Evolutionary conservation across 1,140 invertebrate genomes (phyloP), one percentile per base, ranked within the genome.

Genomic region (Lordiphosa collinella): DNA sequence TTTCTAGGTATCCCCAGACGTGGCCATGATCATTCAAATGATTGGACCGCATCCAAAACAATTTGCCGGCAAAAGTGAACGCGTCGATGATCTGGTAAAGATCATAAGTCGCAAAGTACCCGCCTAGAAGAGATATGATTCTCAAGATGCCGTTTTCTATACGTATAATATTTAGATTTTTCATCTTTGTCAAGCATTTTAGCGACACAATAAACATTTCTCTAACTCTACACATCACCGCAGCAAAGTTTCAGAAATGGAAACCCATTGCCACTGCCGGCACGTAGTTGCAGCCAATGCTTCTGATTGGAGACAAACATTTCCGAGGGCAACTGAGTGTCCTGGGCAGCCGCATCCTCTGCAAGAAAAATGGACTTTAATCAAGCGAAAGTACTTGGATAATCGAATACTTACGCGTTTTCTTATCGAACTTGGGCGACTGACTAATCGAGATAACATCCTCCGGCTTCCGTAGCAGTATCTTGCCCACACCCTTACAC

Each of bases 291-390:
- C 3, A 96, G 90, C 95, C 95, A 96, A 69, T 95, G 93, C 86
- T 95, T 93, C 89, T 96, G 95, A 89, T 96, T 96, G 0, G 95
- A 94, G 1, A 96, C 95, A 74, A 96, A 96, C 95, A 96, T 96
- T 89, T 96, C 95, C 0, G 95, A 94, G 0, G 95, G 95, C 92
- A 96, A 92, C 64, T 91, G 86, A 25, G 92, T 90, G 43, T 89
- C 88, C 51, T 88, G 84, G 2, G 69, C 76, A 32, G 79, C 84
- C 40, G 66, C 51, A 16, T 84, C 86, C 38, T 64, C 72, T 89
- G 40, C 1, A 12, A 58, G 16, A 29, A 37, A 6, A 36, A 7
- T 12, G n/a, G 18, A 3, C 5, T 8, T 47, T 7, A 47, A 3
- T 1, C 6, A 11, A 34, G 11, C 3, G 8, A 7, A n/a, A 7